Evolutionary conservation across 2,113 vertebrate genomes (phyloP).

Genomic region (Ptilonorhynchus violaceus): DNA sequence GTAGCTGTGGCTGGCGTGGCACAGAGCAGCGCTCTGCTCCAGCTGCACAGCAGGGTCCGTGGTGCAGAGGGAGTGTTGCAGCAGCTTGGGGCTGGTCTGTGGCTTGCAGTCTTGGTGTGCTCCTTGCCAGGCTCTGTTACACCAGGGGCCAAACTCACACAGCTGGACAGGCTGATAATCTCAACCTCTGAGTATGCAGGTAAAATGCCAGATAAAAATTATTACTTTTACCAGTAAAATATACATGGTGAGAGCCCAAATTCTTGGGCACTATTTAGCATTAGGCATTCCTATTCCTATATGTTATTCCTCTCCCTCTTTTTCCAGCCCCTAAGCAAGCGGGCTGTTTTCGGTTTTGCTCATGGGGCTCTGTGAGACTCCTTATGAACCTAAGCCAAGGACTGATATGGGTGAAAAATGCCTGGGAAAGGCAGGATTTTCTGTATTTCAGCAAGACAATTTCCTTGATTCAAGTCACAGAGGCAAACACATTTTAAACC

Average conservation of each 20-base stretch:
- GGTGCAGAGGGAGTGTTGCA: neutral
- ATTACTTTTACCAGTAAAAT: neutral
- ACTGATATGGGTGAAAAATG: neutral
- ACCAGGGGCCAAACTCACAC: accelerated
- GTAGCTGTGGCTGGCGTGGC: neutral
- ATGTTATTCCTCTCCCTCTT: neutral
- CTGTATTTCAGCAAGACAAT: neutral
- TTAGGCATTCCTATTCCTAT: neutral
- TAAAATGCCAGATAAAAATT: neutral
- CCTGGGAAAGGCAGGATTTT: neutral
- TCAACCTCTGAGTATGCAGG: neutral
- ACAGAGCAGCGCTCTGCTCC: neutral
- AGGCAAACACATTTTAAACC: neutral
- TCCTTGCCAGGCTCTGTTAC: neutral
- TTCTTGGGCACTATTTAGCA: neutral
- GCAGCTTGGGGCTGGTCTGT: neutral
- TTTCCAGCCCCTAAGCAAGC: neutral
- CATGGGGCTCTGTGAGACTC: neutral
- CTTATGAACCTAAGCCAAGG: neutral
- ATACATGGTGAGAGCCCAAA: neutral
- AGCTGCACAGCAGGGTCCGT: neutral
- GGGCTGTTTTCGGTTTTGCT: neutral
- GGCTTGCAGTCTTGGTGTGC: neutral
- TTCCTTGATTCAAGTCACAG: neutral
- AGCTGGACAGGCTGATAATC: accelerated